phyloP scores from a whole-genome alignment of 2,797 vertebrate genomes.

The Toxotes lorentzi region DNA sequence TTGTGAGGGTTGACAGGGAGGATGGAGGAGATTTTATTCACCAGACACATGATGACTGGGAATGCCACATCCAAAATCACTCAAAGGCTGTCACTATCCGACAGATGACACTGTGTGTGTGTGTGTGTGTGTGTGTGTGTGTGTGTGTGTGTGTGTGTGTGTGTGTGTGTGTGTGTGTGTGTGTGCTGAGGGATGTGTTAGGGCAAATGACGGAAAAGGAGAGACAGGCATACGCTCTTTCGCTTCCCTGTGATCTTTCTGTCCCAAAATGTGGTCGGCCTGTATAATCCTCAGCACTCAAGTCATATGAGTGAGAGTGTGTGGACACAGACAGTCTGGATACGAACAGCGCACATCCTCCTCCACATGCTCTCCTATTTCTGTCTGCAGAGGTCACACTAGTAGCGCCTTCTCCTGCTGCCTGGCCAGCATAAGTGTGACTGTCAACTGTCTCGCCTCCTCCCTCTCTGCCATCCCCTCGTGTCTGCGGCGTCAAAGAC shows the following conservation, averaged over 20 bases:
- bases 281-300: slow-evolving; percentile 50
- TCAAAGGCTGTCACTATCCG: slow-evolving; percentile 18
- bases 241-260: slow-evolving; percentile 32
- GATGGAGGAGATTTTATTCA: slow-evolving; percentile 15
- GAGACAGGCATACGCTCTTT: slow-evolving; percentile 8
- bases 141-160: not conserved
- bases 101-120: slow-evolving; percentile 6
- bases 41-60: slow-evolving; percentile 25
- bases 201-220: slow-evolving; percentile 12
- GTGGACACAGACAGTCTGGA: slow-evolving; percentile 51
- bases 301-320: slow-evolving; percentile 58
- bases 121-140: not conserved
- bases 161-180: not conserved
- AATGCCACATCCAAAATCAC: slow-evolving; percentile 31
- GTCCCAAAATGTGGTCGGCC: slow-evolving; percentile 25
- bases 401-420: slow-evolving; percentile 49
- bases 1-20: slow-evolving; percentile 18
- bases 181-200: slow-evolving; percentile 8
- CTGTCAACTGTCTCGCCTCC: slow-evolving; percentile 32
- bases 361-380: slow-evolving; percentile 61
- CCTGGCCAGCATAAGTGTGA: slow-evolving; percentile 52
- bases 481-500: slow-evolving; percentile 61
- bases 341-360: slow-evolving; percentile 43
- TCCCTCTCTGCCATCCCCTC: slow-evolving; percentile 19
- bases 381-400: slow-evolving; percentile 63